These are phyloP conservation scores for Rhincodon typus DNA, from an alignment of 2,797 vertebrate species.

Conservation along the genomic window DNA sequence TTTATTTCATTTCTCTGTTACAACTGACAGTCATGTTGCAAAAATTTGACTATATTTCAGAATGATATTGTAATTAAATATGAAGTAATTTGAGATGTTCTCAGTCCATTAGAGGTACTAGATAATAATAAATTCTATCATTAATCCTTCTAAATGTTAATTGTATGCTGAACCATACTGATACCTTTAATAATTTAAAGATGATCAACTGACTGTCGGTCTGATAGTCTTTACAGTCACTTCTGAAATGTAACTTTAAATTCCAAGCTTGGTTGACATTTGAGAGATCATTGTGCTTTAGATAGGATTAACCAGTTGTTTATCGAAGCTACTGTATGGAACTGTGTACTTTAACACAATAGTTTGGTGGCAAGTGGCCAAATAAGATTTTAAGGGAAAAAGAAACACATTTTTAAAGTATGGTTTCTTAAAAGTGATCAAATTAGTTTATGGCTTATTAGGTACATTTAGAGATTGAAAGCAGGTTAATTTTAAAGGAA, in stretches of 20 bases:
- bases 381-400: not conserved
- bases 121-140: not conserved
- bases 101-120: not conserved
- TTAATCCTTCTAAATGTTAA: slow-evolving; percentile 32
- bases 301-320: not conserved
- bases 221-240: not conserved
- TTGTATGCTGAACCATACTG: not conserved
- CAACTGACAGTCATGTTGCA: not conserved
- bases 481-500: not conserved
- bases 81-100: not conserved
- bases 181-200: slow-evolving; percentile 25
- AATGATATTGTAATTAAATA: not conserved
- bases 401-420: not conserved
- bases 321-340: not conserved
- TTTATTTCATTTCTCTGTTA: not conserved
- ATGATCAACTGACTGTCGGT: not conserved
- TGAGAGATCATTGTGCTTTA: not conserved
- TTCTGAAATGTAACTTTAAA: slow-evolving; percentile 23
- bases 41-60: not conserved
- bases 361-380: not conserved
- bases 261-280: slow-evolving; percentile 30
- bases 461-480: slow-evolving; percentile 5
- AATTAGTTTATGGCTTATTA: not conserved
- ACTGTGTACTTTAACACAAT: not conserved
- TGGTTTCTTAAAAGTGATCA: not conserved